These are phyloP conservation scores for Brachionus rubens DNA, from an alignment of 1,140 invertebrate species.

Conservation along the genomic window DNA sequence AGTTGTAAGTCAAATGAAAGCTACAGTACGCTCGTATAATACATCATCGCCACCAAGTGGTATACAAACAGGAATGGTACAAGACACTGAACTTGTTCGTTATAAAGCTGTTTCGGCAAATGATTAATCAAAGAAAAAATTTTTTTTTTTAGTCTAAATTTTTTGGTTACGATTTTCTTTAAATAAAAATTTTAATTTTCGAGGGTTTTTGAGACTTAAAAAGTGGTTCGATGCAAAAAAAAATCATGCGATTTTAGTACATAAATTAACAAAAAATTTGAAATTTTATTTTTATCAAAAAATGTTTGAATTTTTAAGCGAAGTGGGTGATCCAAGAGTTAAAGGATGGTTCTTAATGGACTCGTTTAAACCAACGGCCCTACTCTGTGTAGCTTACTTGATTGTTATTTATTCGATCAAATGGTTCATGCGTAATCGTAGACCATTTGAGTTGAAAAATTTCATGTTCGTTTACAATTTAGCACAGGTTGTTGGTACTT, in stretches of 20 bases:
- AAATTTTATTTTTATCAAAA: too few relatives aligned
- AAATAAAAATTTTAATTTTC: too few relatives aligned
- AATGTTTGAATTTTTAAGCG: too few relatives aligned
- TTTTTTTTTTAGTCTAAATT: slow-evolving; percentile 22
- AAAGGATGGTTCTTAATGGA: slow-evolving; percentile 24
- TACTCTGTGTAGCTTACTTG: neutral
- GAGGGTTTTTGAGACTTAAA: too few relatives aligned
- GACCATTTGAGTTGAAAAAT: slow-evolving; percentile 25
- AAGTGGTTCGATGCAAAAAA: too few relatives aligned
- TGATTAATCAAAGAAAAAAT: neutral
- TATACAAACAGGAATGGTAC: neutral
- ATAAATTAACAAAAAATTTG: too few relatives aligned
- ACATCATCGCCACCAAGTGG: neutral
- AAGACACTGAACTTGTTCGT: neutral
- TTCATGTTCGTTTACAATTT: slow-evolving; percentile 42
- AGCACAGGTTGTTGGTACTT: slow-evolving; percentile 6
- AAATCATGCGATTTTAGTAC: too few relatives aligned
- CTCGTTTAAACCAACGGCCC: neutral
- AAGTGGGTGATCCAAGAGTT: slow-evolving; percentile 4
- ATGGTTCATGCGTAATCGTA: slow-evolving; percentile 5
- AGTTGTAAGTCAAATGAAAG: slow-evolving; percentile 17
- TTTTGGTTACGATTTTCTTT: neutral
- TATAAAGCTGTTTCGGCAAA: neutral
- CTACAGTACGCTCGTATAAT: slow-evolving; percentile 22
- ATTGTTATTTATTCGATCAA: neutral